Evolutionary conservation across 2,113 vertebrate genomes (phyloP), one percentile per base, ranked within the genome.

Genomic region (Coptodon bakossiorum): DNA sequence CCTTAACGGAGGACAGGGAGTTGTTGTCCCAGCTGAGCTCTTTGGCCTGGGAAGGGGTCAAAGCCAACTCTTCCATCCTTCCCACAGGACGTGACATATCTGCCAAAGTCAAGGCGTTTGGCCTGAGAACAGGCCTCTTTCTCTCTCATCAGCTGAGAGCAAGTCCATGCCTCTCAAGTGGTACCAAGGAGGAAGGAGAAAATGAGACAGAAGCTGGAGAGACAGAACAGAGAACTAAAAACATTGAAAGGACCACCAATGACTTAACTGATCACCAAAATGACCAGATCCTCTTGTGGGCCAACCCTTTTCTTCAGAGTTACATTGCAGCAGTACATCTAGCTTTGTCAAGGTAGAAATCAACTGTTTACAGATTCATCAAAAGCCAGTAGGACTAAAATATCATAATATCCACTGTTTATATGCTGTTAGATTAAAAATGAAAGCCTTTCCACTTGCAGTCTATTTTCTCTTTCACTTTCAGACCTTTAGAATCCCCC

Each of bases 1-100:
- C 0, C 2, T 40, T 34, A 80, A n/a, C 3, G 2, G 34, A 90
- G 48, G 82, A 92, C 24, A 90, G 82, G 63, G 88, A 90, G 45
- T 22, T 84, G 38, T 86, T 98, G 57, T 78, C 78, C 7, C 86
- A 84, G 0, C 87, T 99, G 50, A 95, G 97, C 80, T 92, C 36
- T 34, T n/a, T 96, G 66, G 98, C 98, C 4, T 99, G 97, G 97
- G 92, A 94, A 22, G 94, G 96, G 3, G 95, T 97, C 52, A 97
- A 97, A 86, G 85, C 87, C 3, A 96, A 97, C 31, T 95, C 86
- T 7, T 95, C 95, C 1, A 81, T 90, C 27, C 59, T 97, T 50
- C 84, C 66, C 11, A 90, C 86, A 2, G 78, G 81, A 40, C 85
- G 73, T 10, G 43, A 94, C 43, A 71, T 93, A 4, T 94, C 96